Percentiles rank a stretch among this genome's conserved stretches.
Evolutionary conservation across 2,888 invertebrate genomes (phyloP).

Genomic region (Xanthia togata): DNA sequence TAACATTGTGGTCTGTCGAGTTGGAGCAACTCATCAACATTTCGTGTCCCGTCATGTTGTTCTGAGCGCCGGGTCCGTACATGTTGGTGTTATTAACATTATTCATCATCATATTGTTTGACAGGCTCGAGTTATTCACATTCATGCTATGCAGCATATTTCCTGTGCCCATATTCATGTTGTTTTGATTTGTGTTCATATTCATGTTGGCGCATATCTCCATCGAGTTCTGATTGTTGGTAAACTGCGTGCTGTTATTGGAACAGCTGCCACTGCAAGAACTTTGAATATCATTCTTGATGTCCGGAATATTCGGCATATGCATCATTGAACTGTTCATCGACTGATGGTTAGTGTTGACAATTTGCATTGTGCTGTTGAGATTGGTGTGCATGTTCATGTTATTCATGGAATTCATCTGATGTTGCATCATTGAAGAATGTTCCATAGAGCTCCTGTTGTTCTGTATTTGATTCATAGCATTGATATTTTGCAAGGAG

Average conservation of each 20-base stretch:
- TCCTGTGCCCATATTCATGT: slow-evolving; percentile 80
- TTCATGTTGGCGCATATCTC: slow-evolving; percentile 86
- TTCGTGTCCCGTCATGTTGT: slow-evolving; percentile 82
- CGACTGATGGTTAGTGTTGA: slow-evolving; percentile 82
- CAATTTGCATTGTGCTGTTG: slow-evolving; percentile 84
- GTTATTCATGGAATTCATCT: slow-evolving; percentile 83
- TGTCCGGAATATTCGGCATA: slow-evolving; percentile 86
- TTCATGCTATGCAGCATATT: slow-evolving; percentile 86
- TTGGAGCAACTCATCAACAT: slow-evolving; percentile 87
- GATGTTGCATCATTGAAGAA: slow-evolving; percentile 86
- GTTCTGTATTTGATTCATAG: slow-evolving; percentile 85
- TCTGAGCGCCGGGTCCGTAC: slow-evolving; percentile 80
- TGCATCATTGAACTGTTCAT: slow-evolving; percentile 86
- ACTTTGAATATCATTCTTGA: slow-evolving; percentile 87
- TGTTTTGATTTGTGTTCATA: slow-evolving; percentile 80
- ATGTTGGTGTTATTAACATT: slow-evolving; percentile 80
- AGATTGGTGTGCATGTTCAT: slow-evolving; percentile 85
- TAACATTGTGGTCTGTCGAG: slow-evolving; percentile 82
- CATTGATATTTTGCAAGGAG: slow-evolving; percentile 84
- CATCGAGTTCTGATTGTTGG: slow-evolving; percentile 82
- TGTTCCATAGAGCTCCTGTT: slow-evolving; percentile 86
- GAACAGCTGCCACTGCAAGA: slow-evolving; percentile 87
- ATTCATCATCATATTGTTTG: slow-evolving; percentile 86
- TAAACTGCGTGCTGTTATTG: slow-evolving; percentile 81
- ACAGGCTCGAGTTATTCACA: slow-evolving; percentile 81